phyloP scores from a whole-genome alignment of 2,888 invertebrate genomes.

The Yponomeuta sedellus region DNA sequence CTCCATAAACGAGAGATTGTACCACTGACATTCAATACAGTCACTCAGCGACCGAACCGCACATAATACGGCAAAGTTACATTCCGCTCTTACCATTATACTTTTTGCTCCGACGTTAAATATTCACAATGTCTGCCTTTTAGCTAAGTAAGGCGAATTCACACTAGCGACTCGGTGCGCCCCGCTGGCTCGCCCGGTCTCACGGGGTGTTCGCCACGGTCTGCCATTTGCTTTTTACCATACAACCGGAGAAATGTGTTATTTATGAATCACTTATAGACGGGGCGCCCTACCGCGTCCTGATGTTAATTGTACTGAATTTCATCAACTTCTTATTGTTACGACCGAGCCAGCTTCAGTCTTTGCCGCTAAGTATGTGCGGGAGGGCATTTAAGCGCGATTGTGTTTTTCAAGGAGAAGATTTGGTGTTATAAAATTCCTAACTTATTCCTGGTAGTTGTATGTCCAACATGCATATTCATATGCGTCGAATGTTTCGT shows the following conservation, averaged over 20 bases:
- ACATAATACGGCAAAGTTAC: neutral
- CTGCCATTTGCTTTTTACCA: constrained; percentile 56
- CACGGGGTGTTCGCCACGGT: constrained; percentile 44
- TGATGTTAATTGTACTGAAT: constrained; percentile 59
- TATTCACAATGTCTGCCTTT: neutral
- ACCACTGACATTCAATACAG: neutral
- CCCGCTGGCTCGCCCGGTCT: constrained; percentile 50
- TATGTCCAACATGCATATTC: constrained; percentile 38
- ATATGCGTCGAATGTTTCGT: constrained; percentile 41
- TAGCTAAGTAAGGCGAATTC: constrained; percentile 8
- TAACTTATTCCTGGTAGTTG: neutral
- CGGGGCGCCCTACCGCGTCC: constrained; percentile 47
- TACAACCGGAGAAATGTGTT: constrained; percentile 52
- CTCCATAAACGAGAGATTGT: neutral
- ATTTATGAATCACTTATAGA: constrained; percentile 59
- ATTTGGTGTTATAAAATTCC: constrained; percentile 16
- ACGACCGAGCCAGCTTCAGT: constrained; percentile 35
- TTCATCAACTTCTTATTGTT: constrained; percentile 60
- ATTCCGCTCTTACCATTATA: neutral
- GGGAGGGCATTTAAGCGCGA: neutral
- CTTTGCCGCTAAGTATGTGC: constrained; percentile 21
- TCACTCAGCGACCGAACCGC: neutral
- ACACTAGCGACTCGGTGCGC: constrained; percentile 16
- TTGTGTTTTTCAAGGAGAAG: neutral
- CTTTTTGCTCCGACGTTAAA: neutral